Evolutionary conservation across 2,888 invertebrate species (phyloP), one percentile per base, ranked within the genome.

Genomic region (Andrena praecox): DNA sequence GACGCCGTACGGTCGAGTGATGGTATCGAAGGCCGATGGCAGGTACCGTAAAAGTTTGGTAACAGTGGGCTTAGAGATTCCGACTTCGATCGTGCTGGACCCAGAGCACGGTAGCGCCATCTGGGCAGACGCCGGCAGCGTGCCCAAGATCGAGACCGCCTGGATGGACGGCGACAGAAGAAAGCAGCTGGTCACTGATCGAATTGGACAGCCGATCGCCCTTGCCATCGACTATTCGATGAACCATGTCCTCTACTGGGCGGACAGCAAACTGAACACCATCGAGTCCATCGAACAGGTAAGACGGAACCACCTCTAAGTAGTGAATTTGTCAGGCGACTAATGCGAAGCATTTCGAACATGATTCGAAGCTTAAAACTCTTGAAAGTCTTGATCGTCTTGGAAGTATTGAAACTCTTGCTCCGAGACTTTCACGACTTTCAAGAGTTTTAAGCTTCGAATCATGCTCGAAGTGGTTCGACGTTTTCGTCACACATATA

Each of bases 141-240:
- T 96, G 2, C 98, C 98, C 0, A 99, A 99, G 94, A 98, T 99
- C 82, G 99, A 99, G 93, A 96, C 97, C 3, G 96, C 98, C 1
- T 99, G 99, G 98, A 98, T 99, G 98, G 99, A 99, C 92, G 99
- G 99, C 0, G 97, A 97, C 0, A 97, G 98, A 92, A 95, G 99
- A 2, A 95, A 97, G 72, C 96, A 97, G 0, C 93, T 99, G 2
- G 96, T 99, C 7, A 96, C 97, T 0, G 98, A 98, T 80, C 96
- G 96, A 80, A 96, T 99, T 33, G 95, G 98, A 31, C 97, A 97
- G 91, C 99, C 99, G 0, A 96, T 98, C 0, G 98, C 99, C 0
- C 93, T 99, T 10, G 96, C 98, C 0, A 96, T 99, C 66, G 99
- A 99, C 92, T 97, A 97, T 91, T 96, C 97, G 0, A 98, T 98